Percentiles rank a stretch among this genome's conserved stretches.
phyloP scores from a whole-genome alignment of 2,888 invertebrate genomes.

The Lordiphosa andalusiaca region DNA sequence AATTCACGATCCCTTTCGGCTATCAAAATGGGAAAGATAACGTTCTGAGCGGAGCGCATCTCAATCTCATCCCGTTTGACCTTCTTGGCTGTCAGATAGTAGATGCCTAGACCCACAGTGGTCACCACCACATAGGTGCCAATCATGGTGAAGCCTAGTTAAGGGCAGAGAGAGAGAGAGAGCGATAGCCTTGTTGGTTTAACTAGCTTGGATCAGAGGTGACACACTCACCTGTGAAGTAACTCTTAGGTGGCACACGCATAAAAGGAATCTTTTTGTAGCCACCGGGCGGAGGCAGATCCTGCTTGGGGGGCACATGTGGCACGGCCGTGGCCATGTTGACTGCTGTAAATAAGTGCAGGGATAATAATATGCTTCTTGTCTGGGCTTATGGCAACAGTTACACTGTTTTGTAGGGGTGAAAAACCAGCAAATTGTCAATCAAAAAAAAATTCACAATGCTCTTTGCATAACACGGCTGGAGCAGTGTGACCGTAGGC shows the following conservation, averaged over 20 bases:
- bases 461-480: conserved; percentile 72
- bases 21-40: conserved; percentile 87
- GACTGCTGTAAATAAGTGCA: conserved; percentile 28
- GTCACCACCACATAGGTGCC: conserved; percentile 84
- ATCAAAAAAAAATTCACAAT: conserved; percentile 55
- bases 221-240: conserved; percentile 84
- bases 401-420: conserved; percentile 42
- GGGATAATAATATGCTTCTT: neutral
- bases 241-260: conserved; percentile 87
- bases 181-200: neutral
- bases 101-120: conserved; percentile 82
- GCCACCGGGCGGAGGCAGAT: conserved; percentile 96
- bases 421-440: conserved; percentile 32
- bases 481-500: conserved; percentile 36
- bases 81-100: conserved; percentile 82
- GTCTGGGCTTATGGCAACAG: conserved; percentile 8
- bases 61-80: conserved; percentile 85
- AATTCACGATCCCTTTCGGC: conserved; percentile 93
- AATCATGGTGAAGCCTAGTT: conserved; percentile 83
- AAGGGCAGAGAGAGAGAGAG: neutral
- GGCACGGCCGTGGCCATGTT: conserved; percentile 70
- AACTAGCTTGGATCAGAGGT: conserved; percentile 1
- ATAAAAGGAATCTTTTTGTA: conserved; percentile 88
- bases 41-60: conserved; percentile 88
- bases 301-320: conserved; percentile 84